Base-by-base conservation (phyloP, 30 jellyfish, hydroid and myxozoan genomes). In the Aurelia aurita complex sp. Pacific region DNA sequence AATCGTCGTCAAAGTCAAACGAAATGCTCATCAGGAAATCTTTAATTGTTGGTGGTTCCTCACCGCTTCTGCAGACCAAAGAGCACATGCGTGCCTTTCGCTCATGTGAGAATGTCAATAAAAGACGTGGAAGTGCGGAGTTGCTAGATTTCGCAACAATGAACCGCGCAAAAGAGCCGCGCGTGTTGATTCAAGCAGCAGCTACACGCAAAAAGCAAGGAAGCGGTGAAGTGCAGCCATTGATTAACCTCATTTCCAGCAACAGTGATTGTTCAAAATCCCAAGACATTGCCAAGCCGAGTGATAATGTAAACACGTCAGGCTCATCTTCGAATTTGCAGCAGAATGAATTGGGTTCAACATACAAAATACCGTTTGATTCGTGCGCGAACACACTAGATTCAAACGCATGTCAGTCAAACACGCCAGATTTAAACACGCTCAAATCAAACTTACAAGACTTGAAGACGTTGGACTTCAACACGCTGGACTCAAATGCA, bases 11-110 rank as follows among this genome's bases (percentile, higher is more conserved):
- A 51, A 81, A 73, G 54, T 81, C 94, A 32, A 92, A 92, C 70
- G 94, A 86, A 69, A 71, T 85, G 74, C 73, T 84, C 59, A 72
- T 82, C 40, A 92, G 98, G 19, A 92, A 92, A 64, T 92, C 98
- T 57, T 23, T 92, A 75, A 52, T 83, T 46, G 57, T 89, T 50
- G 92, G 81, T 63, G 90, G 90, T 15, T 84, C 91, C 46, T 71
- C 94, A 42, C 96, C 98, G 50, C 73, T 86, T 36, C 61, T 87
- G 50, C 91, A 57, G 60, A 59, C 89, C 10, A 81, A 82, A 52
- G 94, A 86, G 23, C 59, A 80, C 34, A 79, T 85, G 77, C 94
- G 96, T 10, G 76, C 98, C 15, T 93, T 64, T 7, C 73, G 90
- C 34, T 87, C 98, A 63, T 86, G 96, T 64, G 98, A 85, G 38